A percentile compares a stretch with the other conserved stretches of the same genome.
Evolutionary conservation across 1,140 invertebrate genomes (phyloP).

Genomic region (Coenobita brevimanus): DNA sequence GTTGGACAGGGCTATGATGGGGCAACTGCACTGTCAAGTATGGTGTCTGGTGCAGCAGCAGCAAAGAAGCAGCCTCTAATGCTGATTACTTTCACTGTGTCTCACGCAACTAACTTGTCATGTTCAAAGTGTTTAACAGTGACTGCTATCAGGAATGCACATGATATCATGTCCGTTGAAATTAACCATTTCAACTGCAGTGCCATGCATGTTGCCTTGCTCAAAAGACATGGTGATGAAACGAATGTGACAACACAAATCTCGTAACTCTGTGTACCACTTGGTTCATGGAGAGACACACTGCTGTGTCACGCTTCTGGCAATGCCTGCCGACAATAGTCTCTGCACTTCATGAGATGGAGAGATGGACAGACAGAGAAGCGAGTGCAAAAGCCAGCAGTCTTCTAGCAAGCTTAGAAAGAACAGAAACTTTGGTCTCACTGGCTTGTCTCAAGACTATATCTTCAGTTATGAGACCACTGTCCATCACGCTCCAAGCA

Average conservation of each 20-base stretch:
- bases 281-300: background rate
- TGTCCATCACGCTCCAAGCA: constrained; percentile 6
- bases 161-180: constrained; percentile 5
- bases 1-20: constrained; percentile 35
- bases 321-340: constrained; percentile 10
- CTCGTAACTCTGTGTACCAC: constrained; percentile 16
- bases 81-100: constrained; percentile 23
- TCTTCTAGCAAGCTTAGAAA: constrained; percentile 27
- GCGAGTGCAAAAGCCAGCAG: constrained; percentile 19
- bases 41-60: constrained; percentile 13
- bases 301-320: background rate
- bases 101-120: constrained; percentile 4
- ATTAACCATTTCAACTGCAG: constrained; percentile 15
- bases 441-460: constrained; percentile 7
- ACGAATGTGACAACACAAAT: constrained; percentile 11
- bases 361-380: constrained; percentile 16
- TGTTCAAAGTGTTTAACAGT: constrained; percentile 28
- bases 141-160: constrained; percentile 7
- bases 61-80: background rate
- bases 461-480: constrained; percentile 23
- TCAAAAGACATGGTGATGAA: constrained; percentile 8
- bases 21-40: constrained; percentile 11
- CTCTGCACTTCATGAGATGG: constrained; percentile 24
- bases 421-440: constrained; percentile 17
- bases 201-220: constrained; percentile 20